These are phyloP conservation scores for Cyphomyrus plagiostoma DNA, from an alignment of 2,113 vertebrate genomes.

Conservation along the genomic window DNA sequence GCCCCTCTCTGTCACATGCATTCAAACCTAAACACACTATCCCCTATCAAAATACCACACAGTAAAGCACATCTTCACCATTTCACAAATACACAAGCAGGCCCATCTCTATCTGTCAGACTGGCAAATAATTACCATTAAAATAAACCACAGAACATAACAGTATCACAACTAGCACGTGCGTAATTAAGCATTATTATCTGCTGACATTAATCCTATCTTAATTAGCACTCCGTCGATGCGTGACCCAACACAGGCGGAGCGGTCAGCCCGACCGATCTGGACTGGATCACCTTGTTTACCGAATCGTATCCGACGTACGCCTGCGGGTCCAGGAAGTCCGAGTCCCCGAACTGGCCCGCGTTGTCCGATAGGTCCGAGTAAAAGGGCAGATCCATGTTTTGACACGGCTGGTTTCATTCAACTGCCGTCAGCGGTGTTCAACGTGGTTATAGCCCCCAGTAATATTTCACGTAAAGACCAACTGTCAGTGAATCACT, in stretches of 20 bases:
- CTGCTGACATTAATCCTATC: neutral
- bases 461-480: neutral
- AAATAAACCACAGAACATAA: neutral
- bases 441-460: neutral
- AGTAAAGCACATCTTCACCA: neutral
- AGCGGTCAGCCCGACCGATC: neutral
- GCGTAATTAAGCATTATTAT: neutral
- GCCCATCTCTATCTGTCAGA: neutral
- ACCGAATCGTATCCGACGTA: slow-evolving; percentile 66
- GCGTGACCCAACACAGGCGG: neutral
- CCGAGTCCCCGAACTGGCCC: slow-evolving; percentile 53
- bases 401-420: slow-evolving; percentile 36
- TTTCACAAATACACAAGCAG: neutral
- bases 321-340: slow-evolving; percentile 60
- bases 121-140: neutral
- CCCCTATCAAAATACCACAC: neutral
- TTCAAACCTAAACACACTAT: neutral
- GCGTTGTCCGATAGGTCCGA: slow-evolving; percentile 60
- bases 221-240: neutral
- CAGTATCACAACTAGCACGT: neutral
- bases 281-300: slow-evolving; percentile 58
- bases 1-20: neutral
- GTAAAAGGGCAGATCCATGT: slow-evolving; percentile 69
- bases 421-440: slow-evolving; percentile 5
- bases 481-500: neutral